Base-by-base conservation (phyloP, 2,113 vertebrate genomes). In the Mystacornis crossleyi region DNA sequence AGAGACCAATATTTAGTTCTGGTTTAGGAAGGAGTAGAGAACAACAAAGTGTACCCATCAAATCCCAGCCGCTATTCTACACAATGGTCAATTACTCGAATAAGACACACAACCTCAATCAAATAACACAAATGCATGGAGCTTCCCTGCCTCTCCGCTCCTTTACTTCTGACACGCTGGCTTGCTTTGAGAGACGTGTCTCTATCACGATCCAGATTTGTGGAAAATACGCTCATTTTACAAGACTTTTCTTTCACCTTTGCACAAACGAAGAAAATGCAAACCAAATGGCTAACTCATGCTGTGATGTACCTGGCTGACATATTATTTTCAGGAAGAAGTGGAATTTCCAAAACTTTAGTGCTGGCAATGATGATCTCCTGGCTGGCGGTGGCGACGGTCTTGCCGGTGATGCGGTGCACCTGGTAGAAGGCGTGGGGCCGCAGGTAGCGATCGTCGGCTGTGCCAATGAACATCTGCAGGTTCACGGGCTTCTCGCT, bases 371-470 rank as follows among this genome's bases (percentile, higher is more conserved):
- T 97, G 57, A 99, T 95, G 96, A 99, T 98, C 97, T 99, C 99
- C 97, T 99, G 99, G 97, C 99, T 99, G 77, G 99, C 99, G 4
- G 99, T 99, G 81, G 99, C 99, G 43, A 99, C 99, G 4, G 99
- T 99, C 97, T 99, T 99, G 81, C 99, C 99, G 28, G 99, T 99
- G 98, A 99, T 99, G 82, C 99, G 98, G 97, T 99, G 99, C 98
- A 99, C 99, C 97, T 99, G 99, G 97, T 99, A 99, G 98, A 99
- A 99, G 7, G 99, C 99, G 21, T 99, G 99, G 60, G 99, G 99
- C 93, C 99, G 98, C 89, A 99, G 97, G 98, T 99, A 99, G 61
- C 99, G 99, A 96, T 99, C 99, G 70, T 99, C 99, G 53, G 99
- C 99, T 6, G 99, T 99, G 60, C 99, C 99, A 8, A 99, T 99